Evolutionary conservation across 2,797 vertebrate species (phyloP).

Genomic region (Phoxinus dragarum): DNA sequence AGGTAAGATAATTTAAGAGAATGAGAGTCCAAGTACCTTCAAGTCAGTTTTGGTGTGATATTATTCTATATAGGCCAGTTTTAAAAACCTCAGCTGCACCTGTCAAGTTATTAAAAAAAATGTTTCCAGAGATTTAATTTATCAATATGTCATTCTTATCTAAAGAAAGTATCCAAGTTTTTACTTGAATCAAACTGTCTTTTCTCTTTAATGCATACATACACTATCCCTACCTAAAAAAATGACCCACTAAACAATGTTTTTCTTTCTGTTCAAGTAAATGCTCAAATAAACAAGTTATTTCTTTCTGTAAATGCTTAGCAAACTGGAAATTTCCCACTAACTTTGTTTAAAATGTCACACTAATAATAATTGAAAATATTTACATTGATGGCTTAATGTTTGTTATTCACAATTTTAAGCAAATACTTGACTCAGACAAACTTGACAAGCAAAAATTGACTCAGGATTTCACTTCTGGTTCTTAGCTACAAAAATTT

Average conservation of each 20-base stretch:
- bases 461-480: background rate
- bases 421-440: background rate
- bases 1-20: background rate
- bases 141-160: too few species aligned
- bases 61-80: background rate
- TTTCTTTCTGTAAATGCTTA: background rate
- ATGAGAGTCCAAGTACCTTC: background rate
- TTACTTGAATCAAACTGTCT: background rate
- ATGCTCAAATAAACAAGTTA: background rate
- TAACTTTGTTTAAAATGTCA: background rate
- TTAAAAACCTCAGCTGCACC: background rate
- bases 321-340: background rate
- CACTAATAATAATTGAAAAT: background rate
- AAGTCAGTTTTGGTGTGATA: background rate
- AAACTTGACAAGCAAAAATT: too few species aligned
- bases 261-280: background rate
- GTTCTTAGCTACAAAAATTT: background rate
- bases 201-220: background rate
- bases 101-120: background rate
- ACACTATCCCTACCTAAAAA: background rate
- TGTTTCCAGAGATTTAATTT: background rate
- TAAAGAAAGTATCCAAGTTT: background rate
- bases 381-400: background rate
- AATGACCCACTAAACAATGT: background rate
- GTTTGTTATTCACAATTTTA: background rate